Evolutionary conservation across 2,113 vertebrate genomes (phyloP), one percentile per base, ranked within the genome.

Genomic region (Trachemys scripta): DNA sequence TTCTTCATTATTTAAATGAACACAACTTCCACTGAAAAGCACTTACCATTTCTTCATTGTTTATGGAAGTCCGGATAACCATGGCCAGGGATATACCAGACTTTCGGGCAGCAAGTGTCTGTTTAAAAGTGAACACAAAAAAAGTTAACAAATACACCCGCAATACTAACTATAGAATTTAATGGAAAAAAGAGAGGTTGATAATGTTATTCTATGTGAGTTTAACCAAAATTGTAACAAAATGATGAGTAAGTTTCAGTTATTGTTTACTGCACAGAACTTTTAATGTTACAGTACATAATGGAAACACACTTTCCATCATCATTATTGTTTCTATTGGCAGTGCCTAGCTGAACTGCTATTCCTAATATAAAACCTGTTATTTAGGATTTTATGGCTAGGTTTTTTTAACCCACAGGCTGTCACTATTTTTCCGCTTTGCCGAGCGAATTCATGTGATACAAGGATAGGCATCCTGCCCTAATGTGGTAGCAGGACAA

Each of bases 61-160:
- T 99, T 85, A 99, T 96, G 81, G 99, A 99, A 47, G 99, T 99
- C 91, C 99, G 98, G 97, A 98, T 99, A 96, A 99, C 99, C 98
- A 99, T 99, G 94, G 99, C 99, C 95, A 99, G 98, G 79, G 99
- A 99, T 96, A 99, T 99, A 96, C 99, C 99, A 97, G 99, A 99
- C 98, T 99, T 99, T 98, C 99, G 98, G 97, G 99, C 99, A 98
- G 99, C 98, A 97, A 99, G 98, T 10, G 99, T 99, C 99, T 99
- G 97, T 87, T 89, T 35, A 93, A 93, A 93, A 85, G 82, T 29
- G 97, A 94, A 97, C 13, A 42, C 31, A 88, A 87, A 94, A n/a
- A 76, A 9, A 47, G 35, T 89, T 81, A 88, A 80, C 82, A 95
- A 89, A 49, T 56, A 31, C 3, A 22, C 4, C 22, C 57, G 16